Base-by-base conservation (phyloP, 2,888 invertebrate species). In the Vesta saturnalis region DNA sequence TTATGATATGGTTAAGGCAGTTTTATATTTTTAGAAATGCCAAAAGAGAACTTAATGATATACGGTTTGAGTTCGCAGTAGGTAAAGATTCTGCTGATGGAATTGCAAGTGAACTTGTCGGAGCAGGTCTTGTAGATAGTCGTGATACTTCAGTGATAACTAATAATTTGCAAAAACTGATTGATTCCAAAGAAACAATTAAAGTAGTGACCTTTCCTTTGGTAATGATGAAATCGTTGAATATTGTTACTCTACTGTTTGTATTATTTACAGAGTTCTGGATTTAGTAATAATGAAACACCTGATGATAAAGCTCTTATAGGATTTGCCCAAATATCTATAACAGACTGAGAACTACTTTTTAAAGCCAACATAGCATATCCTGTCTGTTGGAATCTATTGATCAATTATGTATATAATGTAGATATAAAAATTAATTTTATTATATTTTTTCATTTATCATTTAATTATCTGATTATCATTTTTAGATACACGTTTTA, bases 251-350 rank as follows among this genome's bases (percentile, higher is more conserved):
- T 22, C 12, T 8, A 22, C 18, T 18, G 15, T 8, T 43, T 14
- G 1, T 72, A 72, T 76, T 77, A 72, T 77, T 85, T 81, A 66
- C 78, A 89, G 89, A 90, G 88, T 82, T 91, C 92, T 69, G 90
- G 90, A 70, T 86, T 88, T 76, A 88, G 87, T 72, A 88, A 89
- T 60, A 93, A 92, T 77, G 96, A 95, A 86, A 89, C 93, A 70
- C 91, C 94, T 63, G 98, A 99, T 85, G 98, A 99, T 85, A 95
- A 95, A 81, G 93, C 96, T 52, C 89, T 99, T 76, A 90, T 98
- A 82, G 99, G 99, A 80, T 99, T 92, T 88, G 99, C 99, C 83
- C 98, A 99, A 87, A 93, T 99, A 83, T 96, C 97, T 78, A 92
- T 97, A 83, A 92, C 94, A 76, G 95, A 95, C 88, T 95, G 78